Evolutionary conservation across 2,888 invertebrate genomes (phyloP).

Genomic region (Myopa tessellatipennis): DNA sequence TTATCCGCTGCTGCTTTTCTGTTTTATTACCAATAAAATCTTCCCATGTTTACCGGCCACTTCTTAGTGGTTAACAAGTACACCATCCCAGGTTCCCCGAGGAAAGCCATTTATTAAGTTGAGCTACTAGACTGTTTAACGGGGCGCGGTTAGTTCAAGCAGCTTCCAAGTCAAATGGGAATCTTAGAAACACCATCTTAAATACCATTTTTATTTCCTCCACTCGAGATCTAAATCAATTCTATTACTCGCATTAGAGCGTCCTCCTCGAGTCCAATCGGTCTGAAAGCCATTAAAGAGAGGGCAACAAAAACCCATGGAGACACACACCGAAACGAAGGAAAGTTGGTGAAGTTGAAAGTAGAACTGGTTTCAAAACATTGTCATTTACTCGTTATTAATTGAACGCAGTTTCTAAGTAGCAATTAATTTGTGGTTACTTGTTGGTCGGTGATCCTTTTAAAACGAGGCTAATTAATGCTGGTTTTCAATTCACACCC

Average conservation of each 20-base stretch:
- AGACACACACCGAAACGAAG: no score
- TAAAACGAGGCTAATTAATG: background rate
- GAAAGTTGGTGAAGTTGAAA: no score
- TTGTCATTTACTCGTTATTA: background rate
- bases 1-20: constrained; percentile 33
- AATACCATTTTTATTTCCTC: background rate
- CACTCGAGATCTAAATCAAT: no score
- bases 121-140: background rate
- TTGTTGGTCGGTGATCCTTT: background rate
- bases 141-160: constrained; percentile 12
- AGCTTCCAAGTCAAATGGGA: background rate
- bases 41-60: background rate
- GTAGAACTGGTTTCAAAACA: background rate
- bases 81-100: background rate
- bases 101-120: background rate
- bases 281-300: no score
- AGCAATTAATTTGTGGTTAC: background rate
- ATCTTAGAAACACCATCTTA: background rate
- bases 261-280: no score
- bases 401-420: background rate
- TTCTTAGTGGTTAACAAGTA: background rate
- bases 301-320: no score
- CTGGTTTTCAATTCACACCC: background rate
- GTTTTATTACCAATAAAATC: constrained; percentile 18
- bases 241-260: no score